A percentile compares a stretch with the other conserved stretches of the same genome.
Evolutionary conservation across 2,888 invertebrate genomes (phyloP).

Genomic region (Calameuta filiformis): DNA sequence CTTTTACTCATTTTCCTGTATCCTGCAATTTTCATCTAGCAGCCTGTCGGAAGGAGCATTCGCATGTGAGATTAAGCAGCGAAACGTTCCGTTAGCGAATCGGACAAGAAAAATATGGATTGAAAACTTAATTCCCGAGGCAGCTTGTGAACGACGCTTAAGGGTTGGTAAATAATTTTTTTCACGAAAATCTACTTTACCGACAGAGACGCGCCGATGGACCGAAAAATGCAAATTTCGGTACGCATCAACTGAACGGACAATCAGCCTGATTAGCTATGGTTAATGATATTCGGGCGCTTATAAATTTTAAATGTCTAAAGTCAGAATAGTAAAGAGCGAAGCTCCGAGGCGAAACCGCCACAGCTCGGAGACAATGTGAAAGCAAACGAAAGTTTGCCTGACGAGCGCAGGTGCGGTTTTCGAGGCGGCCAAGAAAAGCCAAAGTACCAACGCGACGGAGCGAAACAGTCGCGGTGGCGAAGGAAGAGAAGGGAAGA

Average conservation of each 20-base stretch:
- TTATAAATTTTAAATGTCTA: background rate
- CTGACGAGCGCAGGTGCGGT: background rate
- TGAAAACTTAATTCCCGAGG: background rate
- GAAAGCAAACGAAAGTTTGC: background rate
- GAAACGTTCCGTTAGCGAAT: background rate
- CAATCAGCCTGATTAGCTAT: background rate
- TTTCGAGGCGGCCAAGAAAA: background rate
- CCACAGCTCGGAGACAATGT: background rate
- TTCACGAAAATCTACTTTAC: background rate
- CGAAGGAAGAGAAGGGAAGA: background rate
- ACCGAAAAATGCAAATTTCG: background rate
- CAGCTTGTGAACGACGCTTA: background rate
- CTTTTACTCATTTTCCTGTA: background rate
- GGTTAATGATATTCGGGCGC: background rate
- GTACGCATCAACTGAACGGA: background rate
- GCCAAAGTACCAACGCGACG: slow-evolving; percentile 1
- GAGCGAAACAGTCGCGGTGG: background rate
- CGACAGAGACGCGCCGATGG: background rate
- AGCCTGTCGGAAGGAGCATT: background rate
- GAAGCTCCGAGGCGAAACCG: background rate
- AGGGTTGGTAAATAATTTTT: background rate
- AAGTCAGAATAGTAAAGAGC: background rate
- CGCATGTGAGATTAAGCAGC: background rate
- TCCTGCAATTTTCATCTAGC: background rate
- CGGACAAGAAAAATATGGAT: background rate